Percentiles rank a stretch among this genome's conserved stretches.
Conservation (phyloP, 2,113 vertebrate genomes). For the Himantopus leucocephalus region DNA sequence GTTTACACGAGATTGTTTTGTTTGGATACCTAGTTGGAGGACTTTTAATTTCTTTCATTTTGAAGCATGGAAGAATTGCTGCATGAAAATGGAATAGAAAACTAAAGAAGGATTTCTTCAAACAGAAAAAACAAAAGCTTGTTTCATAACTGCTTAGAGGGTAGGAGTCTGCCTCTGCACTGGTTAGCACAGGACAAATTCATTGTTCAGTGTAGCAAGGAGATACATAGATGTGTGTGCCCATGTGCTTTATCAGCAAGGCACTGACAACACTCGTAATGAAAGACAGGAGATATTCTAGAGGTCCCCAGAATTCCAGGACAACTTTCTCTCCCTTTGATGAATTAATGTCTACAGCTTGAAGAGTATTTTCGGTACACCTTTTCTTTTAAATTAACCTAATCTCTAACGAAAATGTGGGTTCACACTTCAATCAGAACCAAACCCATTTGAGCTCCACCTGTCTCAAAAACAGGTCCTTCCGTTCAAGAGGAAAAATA, state of each 20-base stretch:
- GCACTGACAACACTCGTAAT: neutral
- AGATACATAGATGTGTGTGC: neutral
- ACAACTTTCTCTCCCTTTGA: neutral
- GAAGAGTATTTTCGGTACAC: neutral
- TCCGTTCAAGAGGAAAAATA: neutral
- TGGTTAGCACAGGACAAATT: neutral
- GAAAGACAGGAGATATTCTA: neutral
- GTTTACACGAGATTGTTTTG: constrained; percentile 55
- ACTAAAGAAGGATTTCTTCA: neutral
- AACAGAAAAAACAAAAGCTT: neutral
- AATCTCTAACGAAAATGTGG: neutral
- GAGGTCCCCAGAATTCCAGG: neutral
- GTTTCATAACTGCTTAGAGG: neutral
- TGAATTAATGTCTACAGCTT: neutral
- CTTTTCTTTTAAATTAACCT: neutral
- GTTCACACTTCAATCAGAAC: neutral
- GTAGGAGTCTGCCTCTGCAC: neutral
- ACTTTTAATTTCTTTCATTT: neutral
- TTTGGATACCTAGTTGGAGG: constrained; percentile 32
- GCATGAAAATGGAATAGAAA: neutral
- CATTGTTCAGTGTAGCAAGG: neutral
- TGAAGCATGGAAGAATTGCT: neutral
- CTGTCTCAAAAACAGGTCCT: neutral
- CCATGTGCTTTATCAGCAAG: neutral
- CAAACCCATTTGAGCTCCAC: neutral